Base-by-base conservation (phyloP, 2,113 vertebrate genomes). In the Tenrec ecaudatus region DNA sequence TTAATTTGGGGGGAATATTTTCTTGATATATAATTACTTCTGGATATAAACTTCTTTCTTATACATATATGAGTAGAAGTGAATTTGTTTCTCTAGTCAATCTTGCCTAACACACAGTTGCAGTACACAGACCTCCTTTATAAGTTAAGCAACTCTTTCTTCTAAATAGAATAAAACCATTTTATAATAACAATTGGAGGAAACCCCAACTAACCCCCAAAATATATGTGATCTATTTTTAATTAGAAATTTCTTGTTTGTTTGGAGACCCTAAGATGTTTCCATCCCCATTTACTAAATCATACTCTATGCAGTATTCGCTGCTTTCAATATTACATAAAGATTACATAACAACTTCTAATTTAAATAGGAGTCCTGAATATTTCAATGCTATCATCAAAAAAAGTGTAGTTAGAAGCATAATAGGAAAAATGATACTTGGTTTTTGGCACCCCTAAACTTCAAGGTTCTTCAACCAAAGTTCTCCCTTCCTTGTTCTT, bases 61-160 rank as follows among this genome's bases (percentile, higher is more conserved):
- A 53, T 14, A 53, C 47, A 53, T 53, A 53, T 53, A 53, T 53
- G 43, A 5, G 10, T 47, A 47, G 5, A 53, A 12, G 47, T 10
- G 47, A 53, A 14, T 53, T 53, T 10, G 47, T 53, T 53, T 53
- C 47, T 53, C 47, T 53, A 53, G 47, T 53, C 47, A 53, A 53
- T 53, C 47, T 53, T 5, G 47, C 47, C 9, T 53, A 53, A 14
- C 47, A 53, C 47, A 53, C 47, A 53, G 47, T 53, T 53, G 47
- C 20, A 82, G 31, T 29, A 83, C 11, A 40, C 33, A 84, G 17
- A 78, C 90, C 36, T 79, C 81, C 68, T 90, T 92, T 31, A 93
- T 73, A 90, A 64, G 79, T 93, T 80, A 86, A 95, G 38, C 38
- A 91, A 27, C 43, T 86, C 22, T 68, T 90, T 90, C 60, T 82